Evolutionary conservation across 2,888 invertebrate species (phyloP), one percentile per base, ranked within the genome.

Genomic region (Allophyes oxyacanthae): DNA sequence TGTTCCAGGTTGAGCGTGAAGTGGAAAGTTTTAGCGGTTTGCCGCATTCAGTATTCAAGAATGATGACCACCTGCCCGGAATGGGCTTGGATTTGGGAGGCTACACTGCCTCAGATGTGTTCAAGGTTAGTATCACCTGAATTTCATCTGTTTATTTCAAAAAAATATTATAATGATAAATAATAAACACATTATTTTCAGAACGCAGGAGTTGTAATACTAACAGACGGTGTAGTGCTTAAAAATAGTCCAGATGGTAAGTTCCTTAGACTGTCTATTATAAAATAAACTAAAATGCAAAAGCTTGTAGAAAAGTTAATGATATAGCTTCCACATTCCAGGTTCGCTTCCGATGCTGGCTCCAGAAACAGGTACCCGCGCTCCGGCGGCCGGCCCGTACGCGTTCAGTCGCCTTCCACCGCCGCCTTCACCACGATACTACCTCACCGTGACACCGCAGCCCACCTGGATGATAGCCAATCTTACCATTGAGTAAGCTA

Each of bases 331-430:
- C 20, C 20, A 20, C 4, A 20, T 55, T 41, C 5, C 62, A 77
- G 68, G 64, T 26, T 68, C 71, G 6, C 34, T 51, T 6, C 54
- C 76, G 0, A 56, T 67, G 5, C 63, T 71, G 72, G 83, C 64
- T 7, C 69, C 69, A 37, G 95, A 96, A 79, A 94, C 95, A 0
- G 96, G 95, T 42, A 96, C 96, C 0, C 94, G 97, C 69, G 97
- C 98, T 10, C 98, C 98, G 10, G 91, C 97, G 75, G 98, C 98
- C 13, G 98, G 98, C 26, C 98, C 98, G 28, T 98, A 97, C 87
- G 98, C 98, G 54, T 98, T 98, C 94, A 98, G 98, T 79, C 95
- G 97, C 54, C 96, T 98, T 72, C 98, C 98, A 32, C 95, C 96
- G 70, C 97, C 98, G 30, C 96, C 96, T 45, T 95, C 96, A 78